A percentile compares a stretch with the other conserved stretches of the same genome.
These are phyloP conservation scores for Pachycephus smyrnensis DNA, from an alignment of 2,888 invertebrate genomes.

Conservation along the genomic window DNA sequence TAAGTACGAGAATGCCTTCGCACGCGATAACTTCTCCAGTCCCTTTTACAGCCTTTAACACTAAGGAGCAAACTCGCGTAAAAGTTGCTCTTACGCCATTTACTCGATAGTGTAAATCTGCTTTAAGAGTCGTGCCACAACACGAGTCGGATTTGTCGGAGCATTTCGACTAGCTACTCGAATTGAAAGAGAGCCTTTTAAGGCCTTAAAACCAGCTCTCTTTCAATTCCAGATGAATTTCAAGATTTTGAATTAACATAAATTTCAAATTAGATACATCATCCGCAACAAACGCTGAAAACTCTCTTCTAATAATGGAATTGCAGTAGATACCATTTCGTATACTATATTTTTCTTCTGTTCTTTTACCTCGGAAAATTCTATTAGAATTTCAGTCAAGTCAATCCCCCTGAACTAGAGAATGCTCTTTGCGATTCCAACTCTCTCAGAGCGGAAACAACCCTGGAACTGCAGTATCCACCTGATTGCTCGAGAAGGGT, in stretches of 20 bases:
- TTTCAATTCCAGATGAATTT: neutral
- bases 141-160: neutral
- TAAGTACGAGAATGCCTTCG: neutral
- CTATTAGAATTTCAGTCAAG: neutral
- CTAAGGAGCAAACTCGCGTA: constrained; percentile 20
- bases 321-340: neutral
- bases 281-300: neutral
- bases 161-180: neutral
- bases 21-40: neutral
- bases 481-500: neutral
- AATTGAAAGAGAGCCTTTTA: no score
- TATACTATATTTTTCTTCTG: neutral
- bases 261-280: neutral
- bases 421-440: neutral
- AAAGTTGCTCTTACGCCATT: constrained; percentile 25
- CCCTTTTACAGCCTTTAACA: neutral
- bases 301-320: neutral
- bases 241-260: neutral
- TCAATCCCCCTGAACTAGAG: neutral
- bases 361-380: neutral
- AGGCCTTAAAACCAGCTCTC: neutral
- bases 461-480: neutral
- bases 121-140: constrained; percentile 28
- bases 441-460: neutral
- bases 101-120: constrained; percentile 33